Conservation (phyloP, 2,888 invertebrate species). For the Cheilosia pagana region DNA sequence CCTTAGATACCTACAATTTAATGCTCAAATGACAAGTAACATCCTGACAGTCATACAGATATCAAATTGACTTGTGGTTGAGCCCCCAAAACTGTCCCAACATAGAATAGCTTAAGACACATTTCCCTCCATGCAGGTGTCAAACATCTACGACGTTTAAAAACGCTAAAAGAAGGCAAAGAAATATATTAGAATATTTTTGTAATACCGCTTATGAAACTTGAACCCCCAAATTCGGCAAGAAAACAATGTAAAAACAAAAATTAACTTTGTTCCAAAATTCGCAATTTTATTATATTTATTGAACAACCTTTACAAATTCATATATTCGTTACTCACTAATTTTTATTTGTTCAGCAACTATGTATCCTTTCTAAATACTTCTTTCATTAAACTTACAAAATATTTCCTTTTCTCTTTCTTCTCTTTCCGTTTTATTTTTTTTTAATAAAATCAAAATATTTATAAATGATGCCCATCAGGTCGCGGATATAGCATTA, state of each 20-base stretch:
- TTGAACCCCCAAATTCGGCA: neutral
- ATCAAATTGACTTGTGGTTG: too few relatives aligned
- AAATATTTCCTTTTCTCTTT: constrained; percentile 72
- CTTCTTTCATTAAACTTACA: constrained; percentile 67
- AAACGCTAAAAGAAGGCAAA: too few relatives aligned
- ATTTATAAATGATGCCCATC: constrained; percentile 71
- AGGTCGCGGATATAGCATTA: constrained; percentile 83
- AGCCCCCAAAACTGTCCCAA: too few relatives aligned
- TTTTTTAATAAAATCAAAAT: constrained; percentile 27
- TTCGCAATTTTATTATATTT: neutral
- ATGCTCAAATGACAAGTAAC: too few relatives aligned
- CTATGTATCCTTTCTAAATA: constrained; percentile 67
- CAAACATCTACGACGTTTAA: too few relatives aligned
- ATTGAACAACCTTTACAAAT: neutral
- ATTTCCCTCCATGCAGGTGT: too few relatives aligned
- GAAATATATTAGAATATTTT: too few relatives aligned
- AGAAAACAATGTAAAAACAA: neutral
- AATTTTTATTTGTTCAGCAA: constrained; percentile 19
- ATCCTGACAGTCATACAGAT: too few relatives aligned
- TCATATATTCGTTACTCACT: constrained; percentile 2
- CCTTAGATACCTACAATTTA: too few relatives aligned
- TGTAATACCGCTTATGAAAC: too few relatives aligned
- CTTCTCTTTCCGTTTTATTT: constrained; percentile 70
- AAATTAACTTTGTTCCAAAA: constrained; percentile 8
- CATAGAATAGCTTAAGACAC: too few relatives aligned